A percentile compares a stretch with the other conserved stretches of the same genome.
Evolutionary conservation across 2,888 invertebrate genomes (phyloP).

Genomic region (Hylaea fasciaria): DNA sequence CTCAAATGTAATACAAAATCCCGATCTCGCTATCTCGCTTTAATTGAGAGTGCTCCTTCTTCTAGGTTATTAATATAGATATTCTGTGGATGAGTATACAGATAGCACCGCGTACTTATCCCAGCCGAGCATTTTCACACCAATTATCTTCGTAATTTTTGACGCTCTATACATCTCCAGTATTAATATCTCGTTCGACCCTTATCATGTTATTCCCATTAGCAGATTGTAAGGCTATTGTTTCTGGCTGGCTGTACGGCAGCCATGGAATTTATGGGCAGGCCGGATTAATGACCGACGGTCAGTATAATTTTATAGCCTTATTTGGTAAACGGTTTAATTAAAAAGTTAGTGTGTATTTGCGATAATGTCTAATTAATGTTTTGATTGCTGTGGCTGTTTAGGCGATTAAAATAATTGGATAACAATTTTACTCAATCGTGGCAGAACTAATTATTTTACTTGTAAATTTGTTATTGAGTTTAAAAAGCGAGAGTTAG

Average conservation of each 20-base stretch:
- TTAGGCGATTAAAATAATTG: conserved; percentile 2
- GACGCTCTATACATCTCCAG: conserved; percentile 16
- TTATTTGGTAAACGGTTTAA: conserved; percentile 23
- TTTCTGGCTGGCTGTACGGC: conserved; percentile 23
- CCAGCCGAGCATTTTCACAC: background rate
- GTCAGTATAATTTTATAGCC: conserved; percentile 19
- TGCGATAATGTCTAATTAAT: conserved; percentile 11
- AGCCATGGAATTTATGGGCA: conserved; percentile 17
- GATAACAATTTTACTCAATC: background rate
- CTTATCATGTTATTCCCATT: conserved; percentile 39
- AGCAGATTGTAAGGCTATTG: conserved; percentile 39
- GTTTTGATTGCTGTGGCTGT: background rate
- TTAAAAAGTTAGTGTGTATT: conserved; percentile 23
- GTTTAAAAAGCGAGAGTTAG: too few species aligned
- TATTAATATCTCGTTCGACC: conserved; percentile 31
- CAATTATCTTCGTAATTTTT: conserved; percentile 18
- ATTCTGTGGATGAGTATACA: too few species aligned
- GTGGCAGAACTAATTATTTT: too few species aligned
- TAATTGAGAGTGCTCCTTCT: too few species aligned
- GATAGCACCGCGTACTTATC: too few species aligned
- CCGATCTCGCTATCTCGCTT: too few species aligned
- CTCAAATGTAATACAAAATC: too few species aligned
- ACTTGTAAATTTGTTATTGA: too few species aligned
- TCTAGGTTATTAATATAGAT: too few species aligned
- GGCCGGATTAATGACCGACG: conserved; percentile 16